Percentiles rank a stretch among this genome's conserved stretches.
Conservation (phyloP, 37 sponge, comb jelly and placozoan species). For the Amphimedon queenslandica region DNA sequence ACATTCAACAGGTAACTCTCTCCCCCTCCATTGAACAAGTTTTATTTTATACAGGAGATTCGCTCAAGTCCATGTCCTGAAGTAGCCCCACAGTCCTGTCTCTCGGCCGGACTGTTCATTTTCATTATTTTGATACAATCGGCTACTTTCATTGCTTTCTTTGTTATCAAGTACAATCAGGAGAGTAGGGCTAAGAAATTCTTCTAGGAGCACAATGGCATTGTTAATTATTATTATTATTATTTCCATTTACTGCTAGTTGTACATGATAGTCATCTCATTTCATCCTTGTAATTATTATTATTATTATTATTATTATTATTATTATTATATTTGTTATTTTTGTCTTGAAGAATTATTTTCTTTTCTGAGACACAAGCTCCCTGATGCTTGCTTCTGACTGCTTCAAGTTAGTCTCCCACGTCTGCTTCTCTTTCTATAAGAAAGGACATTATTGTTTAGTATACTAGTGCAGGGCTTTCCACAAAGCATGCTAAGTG, state of each 20-base stretch:
- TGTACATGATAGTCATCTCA: neutral
- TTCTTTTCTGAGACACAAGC: slow-evolving; percentile 13
- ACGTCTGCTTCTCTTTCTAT: neutral
- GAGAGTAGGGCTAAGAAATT: slow-evolving; percentile 57
- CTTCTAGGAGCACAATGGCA: too few relatives aligned
- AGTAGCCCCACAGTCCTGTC: slow-evolving; percentile 15
- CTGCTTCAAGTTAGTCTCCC: neutral
- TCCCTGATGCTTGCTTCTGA: neutral
- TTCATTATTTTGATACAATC: slow-evolving; percentile 29
- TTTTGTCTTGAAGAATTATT: too few relatives aligned
- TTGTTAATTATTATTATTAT: too few relatives aligned
- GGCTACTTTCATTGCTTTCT: slow-evolving; percentile 15
- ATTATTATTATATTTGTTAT: too few relatives aligned
- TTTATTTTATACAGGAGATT: slow-evolving; percentile 1
- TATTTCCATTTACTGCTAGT: too few relatives aligned
- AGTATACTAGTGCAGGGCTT: too few relatives aligned
- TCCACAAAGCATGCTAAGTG: too few relatives aligned
- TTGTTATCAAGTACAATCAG: slow-evolving; percentile 15
- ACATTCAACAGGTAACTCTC: too few relatives aligned
- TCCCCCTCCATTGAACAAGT: too few relatives aligned
- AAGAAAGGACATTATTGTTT: neutral
- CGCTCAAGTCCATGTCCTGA: neutral
- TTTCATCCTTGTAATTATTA: neutral
- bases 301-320: too few relatives aligned
- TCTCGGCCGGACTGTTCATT: slow-evolving; percentile 33